phyloP scores from a whole-genome alignment of 2,888 invertebrate genomes.

The Eristalinus sepulchralis region DNA sequence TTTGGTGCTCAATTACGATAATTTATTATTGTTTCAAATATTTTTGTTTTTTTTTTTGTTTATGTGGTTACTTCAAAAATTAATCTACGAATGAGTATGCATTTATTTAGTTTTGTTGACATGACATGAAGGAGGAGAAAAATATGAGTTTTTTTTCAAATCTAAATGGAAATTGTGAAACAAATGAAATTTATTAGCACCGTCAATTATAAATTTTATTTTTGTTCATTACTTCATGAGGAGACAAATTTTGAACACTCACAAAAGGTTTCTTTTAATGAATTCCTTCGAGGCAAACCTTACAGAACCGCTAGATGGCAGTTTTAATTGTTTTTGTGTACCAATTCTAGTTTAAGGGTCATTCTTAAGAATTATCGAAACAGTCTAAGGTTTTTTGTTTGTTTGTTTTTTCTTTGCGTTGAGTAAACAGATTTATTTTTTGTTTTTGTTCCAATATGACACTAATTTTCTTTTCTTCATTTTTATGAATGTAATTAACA shows the following conservation, averaged over 20 bases:
- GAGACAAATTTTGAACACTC: conserved; percentile 25
- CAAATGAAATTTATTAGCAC: conserved; percentile 45
- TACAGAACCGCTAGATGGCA: conserved; percentile 24
- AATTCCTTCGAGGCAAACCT: neutral
- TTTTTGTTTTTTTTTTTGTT: neutral
- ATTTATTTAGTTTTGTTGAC: neutral
- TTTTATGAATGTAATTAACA: conserved; percentile 23
- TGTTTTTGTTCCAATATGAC: conserved; percentile 30
- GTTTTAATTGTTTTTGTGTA: conserved; percentile 13
- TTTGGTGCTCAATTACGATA: conserved; percentile 46
- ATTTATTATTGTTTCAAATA: neutral
- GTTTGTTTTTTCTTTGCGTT: neutral
- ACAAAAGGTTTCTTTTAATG: conserved; percentile 26
- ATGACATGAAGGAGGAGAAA: conserved; percentile 29
- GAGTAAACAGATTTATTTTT: conserved; percentile 7
- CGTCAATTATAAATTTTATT: neutral
- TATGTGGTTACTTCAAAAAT: conserved; percentile 16
- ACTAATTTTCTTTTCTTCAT: conserved; percentile 13
- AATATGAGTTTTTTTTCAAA: conserved; percentile 12
- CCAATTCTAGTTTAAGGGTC: conserved; percentile 12
- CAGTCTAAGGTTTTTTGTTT: conserved; percentile 42
- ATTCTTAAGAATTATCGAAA: conserved; percentile 32
- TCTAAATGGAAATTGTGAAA: conserved; percentile 46
- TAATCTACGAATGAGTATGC: conserved; percentile 32
- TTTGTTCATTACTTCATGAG: conserved; percentile 28